phyloP scores from a whole-genome alignment of 2,888 invertebrate genomes.

The Lathronympha strigana region DNA sequence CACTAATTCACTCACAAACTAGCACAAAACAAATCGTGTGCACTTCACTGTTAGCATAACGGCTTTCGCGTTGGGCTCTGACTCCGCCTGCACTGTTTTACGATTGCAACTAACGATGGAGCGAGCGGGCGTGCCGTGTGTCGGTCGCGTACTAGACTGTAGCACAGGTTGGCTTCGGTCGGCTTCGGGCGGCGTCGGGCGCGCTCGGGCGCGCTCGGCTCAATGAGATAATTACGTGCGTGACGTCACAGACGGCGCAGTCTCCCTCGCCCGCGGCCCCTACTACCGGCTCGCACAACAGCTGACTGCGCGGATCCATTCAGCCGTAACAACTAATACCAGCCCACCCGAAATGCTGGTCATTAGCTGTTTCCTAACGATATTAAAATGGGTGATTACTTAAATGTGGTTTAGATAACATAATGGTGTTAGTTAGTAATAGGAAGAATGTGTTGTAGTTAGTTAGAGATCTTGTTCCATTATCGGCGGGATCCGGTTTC shows the following conservation, averaged over 20 bases:
- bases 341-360: neutral
- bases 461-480: slow-evolving; percentile 2
- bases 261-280: slow-evolving; percentile 52
- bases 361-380: slow-evolving; percentile 6
- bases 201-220: slow-evolving; percentile 66
- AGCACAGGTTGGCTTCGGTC: slow-evolving; percentile 76
- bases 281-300: slow-evolving; percentile 40
- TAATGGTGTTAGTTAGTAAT: slow-evolving; percentile 5
- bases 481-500: slow-evolving; percentile 12
- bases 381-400: neutral
- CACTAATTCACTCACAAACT: slow-evolving; percentile 65
- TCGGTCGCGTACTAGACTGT: slow-evolving; percentile 77
- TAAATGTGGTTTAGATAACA: slow-evolving; percentile 22
- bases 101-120: slow-evolving; percentile 53
- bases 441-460: slow-evolving; percentile 19
- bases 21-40: slow-evolving; percentile 70
- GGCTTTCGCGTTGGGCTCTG: slow-evolving; percentile 43
- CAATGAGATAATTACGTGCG: slow-evolving; percentile 68
- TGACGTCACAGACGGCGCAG: slow-evolving; percentile 68
- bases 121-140: slow-evolving; percentile 65
- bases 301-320: slow-evolving; percentile 32
- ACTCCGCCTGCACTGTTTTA: slow-evolving; percentile 45
- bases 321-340: slow-evolving; percentile 13
- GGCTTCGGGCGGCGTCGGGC: slow-evolving; percentile 64
- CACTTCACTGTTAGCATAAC: slow-evolving; percentile 60